Percentiles rank a stretch among this genome's conserved stretches.
These are phyloP conservation scores for Hyles vespertilio DNA, from an alignment of 1,140 invertebrate genomes.

Conservation along the genomic window DNA sequence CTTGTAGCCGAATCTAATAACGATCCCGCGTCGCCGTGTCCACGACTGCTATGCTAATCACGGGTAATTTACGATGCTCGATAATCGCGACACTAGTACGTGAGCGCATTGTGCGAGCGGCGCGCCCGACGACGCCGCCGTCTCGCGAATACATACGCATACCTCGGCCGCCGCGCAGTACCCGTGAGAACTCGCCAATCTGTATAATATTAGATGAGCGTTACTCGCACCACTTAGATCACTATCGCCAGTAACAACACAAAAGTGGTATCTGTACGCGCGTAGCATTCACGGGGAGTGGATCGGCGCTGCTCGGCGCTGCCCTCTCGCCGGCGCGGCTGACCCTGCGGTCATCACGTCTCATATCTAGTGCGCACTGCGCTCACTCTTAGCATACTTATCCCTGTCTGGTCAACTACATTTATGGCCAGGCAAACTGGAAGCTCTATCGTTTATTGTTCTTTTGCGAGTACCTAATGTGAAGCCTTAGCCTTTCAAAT, in stretches of 20 bases:
- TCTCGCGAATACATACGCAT: constrained; percentile 1
- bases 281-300: constrained; percentile 24
- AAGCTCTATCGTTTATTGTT: neutral
- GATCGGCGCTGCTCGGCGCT: constrained; percentile 10
- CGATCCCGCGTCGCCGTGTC: constrained; percentile 51
- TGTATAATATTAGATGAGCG: constrained; percentile 22
- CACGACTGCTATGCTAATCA: constrained; percentile 70
- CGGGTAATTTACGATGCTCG: constrained; percentile 66
- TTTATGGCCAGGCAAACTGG: constrained; percentile 13
- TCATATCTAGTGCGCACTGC: constrained; percentile 31
- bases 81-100: constrained; percentile 69
- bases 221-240: constrained; percentile 21
- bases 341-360: constrained; percentile 40
- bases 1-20: constrained; percentile 63
- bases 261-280: constrained; percentile 25
- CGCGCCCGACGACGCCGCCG: constrained; percentile 21
- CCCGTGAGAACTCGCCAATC: constrained; percentile 43
- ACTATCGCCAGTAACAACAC: constrained; percentile 28
- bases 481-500: no score
- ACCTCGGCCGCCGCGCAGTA: constrained; percentile 3
- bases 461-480: constrained; percentile 2
- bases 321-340: constrained; percentile 28
- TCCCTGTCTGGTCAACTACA: constrained; percentile 15
- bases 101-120: constrained; percentile 64
- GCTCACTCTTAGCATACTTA: constrained; percentile 19